Evolutionary conservation across 2,797 vertebrate genomes (phyloP).

Genomic region (Streptopelia turtur): DNA sequence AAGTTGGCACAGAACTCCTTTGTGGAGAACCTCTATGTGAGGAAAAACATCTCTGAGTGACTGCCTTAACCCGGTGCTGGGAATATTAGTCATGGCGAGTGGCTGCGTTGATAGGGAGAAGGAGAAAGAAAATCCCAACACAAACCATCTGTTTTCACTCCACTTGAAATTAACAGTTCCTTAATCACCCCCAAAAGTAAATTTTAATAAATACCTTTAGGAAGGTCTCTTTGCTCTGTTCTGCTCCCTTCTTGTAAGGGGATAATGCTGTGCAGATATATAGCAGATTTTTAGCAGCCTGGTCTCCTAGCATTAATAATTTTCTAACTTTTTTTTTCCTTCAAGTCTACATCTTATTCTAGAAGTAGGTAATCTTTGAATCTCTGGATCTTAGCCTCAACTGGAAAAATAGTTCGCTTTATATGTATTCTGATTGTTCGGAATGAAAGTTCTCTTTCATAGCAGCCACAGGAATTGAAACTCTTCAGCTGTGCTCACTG

Average conservation of each 20-base stretch:
- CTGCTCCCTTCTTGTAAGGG: neutral
- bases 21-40: neutral
- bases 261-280: neutral
- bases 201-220: conserved; percentile 8
- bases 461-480: neutral
- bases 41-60: neutral
- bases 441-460: conserved; percentile 46
- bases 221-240: neutral
- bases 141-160: neutral
- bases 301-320: neutral
- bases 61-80: neutral
- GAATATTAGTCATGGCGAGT: neutral
- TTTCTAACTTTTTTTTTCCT: neutral
- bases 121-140: neutral
- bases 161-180: neutral
- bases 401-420: conserved; percentile 29
- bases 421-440: conserved; percentile 15
- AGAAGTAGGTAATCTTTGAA: conserved; percentile 14
- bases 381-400: conserved; percentile 2
- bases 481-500: conserved; percentile 12
- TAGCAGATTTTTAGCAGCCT: neutral
- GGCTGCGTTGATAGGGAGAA: neutral
- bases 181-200: neutral
- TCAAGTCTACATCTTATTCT: neutral
- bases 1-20: neutral